phyloP scores from a whole-genome alignment of 2,888 invertebrate genomes.

The Lasioglossum pauxillum region DNA sequence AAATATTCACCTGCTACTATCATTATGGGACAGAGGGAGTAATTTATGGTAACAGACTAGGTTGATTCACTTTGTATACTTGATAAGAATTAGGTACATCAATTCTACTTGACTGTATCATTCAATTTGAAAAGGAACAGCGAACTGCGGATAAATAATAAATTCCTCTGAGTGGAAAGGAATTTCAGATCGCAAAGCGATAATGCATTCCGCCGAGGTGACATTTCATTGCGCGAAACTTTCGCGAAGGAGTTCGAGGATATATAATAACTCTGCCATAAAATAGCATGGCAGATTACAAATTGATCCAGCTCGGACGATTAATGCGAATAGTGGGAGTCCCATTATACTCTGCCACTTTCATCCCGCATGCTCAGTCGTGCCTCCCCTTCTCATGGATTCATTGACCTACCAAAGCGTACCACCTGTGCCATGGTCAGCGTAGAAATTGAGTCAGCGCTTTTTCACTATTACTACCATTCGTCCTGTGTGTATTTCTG shows the following conservation, averaged over 20 bases:
- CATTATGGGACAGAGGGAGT: too few species aligned
- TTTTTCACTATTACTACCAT: slow-evolving; percentile 9
- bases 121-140: too few species aligned
- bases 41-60: too few species aligned
- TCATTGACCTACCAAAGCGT: slow-evolving; percentile 12
- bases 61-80: too few species aligned
- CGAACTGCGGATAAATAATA: neutral
- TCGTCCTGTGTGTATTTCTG: neutral
- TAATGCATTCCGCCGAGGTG: neutral
- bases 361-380: neutral
- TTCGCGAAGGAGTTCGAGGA: neutral
- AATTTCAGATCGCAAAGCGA: neutral
- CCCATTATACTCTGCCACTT: neutral
- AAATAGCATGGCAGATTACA: neutral
- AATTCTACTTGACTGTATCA: too few species aligned
- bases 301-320: neutral
- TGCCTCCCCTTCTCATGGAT: neutral
- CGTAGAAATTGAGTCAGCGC: neutral
- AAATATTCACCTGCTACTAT: too few species aligned
- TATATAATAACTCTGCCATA: neutral
- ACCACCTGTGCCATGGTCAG: slow-evolving; percentile 22
- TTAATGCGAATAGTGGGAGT: neutral
- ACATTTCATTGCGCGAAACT: neutral
- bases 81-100: too few species aligned
- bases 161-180: neutral